These are phyloP conservation scores for Antennarius maculatus DNA, from an alignment of 2,797 vertebrate genomes.

Conservation along the genomic window DNA sequence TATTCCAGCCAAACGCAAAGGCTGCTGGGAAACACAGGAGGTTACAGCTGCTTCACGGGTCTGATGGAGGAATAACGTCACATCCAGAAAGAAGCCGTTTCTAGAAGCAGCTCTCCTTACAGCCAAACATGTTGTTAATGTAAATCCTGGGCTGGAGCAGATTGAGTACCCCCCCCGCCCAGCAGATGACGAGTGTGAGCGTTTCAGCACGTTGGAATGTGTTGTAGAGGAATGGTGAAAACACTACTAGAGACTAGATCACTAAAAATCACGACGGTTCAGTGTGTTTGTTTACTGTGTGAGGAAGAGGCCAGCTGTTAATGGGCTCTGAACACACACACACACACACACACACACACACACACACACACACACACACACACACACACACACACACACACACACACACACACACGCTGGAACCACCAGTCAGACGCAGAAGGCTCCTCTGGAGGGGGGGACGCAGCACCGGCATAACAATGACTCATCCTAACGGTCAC, in stretches of 20 bases:
- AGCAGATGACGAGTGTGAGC: slow-evolving; percentile 36
- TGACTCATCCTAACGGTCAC: slow-evolving; percentile 77
- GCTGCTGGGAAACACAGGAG: slow-evolving; percentile 72
- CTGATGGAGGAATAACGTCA: slow-evolving; percentile 53
- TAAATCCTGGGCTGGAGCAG: slow-evolving; percentile 49
- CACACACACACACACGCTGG: slow-evolving; percentile 12
- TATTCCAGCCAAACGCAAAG: slow-evolving; percentile 78
- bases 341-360: slow-evolving; percentile 10
- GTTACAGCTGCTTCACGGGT: slow-evolving; percentile 67
- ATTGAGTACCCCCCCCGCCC: slow-evolving; percentile 4
- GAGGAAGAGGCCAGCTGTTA: slow-evolving; percentile 76
- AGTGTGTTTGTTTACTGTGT: slow-evolving; percentile 72
- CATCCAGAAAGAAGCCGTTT: slow-evolving; percentile 38
- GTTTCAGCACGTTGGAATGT: slow-evolving; percentile 41
- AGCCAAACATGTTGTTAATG: slow-evolving; percentile 42
- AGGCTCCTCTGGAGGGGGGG: slow-evolving; percentile 74
- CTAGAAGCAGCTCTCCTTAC: slow-evolving; percentile 28
- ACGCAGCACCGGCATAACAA: slow-evolving; percentile 72
- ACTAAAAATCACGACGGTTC: slow-evolving; percentile 60
- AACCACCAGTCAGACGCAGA: slow-evolving; percentile 74
- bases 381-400: not conserved
- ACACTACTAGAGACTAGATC: slow-evolving; percentile 55
- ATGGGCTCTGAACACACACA: slow-evolving; percentile 50
- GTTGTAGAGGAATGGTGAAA: slow-evolving; percentile 47
- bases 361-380: slow-evolving; percentile 10